phyloP scores from a whole-genome alignment of 2,113 vertebrate genomes.

The Triplophysa tibetana region DNA sequence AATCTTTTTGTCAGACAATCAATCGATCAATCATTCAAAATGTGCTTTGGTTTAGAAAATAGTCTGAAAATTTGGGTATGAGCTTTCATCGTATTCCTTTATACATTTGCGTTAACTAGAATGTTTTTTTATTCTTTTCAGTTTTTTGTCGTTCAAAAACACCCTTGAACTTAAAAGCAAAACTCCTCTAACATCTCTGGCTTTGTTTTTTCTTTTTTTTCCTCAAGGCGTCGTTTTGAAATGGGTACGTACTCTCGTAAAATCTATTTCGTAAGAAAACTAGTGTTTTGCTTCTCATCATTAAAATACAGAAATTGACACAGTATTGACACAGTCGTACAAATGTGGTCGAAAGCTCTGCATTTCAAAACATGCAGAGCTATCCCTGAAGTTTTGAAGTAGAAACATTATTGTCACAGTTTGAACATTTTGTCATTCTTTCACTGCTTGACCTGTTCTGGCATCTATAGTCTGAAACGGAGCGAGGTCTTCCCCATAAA shows the following conservation, averaged over 20 bases:
- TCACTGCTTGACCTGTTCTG: conserved; percentile 27
- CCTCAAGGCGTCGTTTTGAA: conserved; percentile 74
- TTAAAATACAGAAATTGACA: conserved; percentile 91
- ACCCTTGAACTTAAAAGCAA: conserved; percentile 81
- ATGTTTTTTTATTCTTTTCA: conserved; percentile 33
- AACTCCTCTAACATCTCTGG: conserved; percentile 51
- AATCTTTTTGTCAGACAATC: conserved; percentile 79
- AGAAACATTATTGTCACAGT: conserved; percentile 82
- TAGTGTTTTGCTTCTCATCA: conserved; percentile 90
- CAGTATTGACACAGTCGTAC: conserved; percentile 82
- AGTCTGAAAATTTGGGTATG: conserved; percentile 90
- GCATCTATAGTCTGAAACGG: conserved; percentile 42
- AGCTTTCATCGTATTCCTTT: conserved; percentile 73
- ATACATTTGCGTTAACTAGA: conserved; percentile 73
- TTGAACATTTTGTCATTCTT: conserved; percentile 66
- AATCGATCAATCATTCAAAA: conserved; percentile 84
- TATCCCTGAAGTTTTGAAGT: conserved; percentile 87
- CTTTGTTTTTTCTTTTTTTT: conserved; percentile 51
- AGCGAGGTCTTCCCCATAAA: conserved; percentile 66
- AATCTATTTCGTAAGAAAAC: conserved; percentile 87
- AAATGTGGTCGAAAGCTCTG: conserved; percentile 79
- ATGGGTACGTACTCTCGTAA: conserved; percentile 76
- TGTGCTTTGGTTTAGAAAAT: conserved; percentile 98
- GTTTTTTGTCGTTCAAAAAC: conserved; percentile 73
- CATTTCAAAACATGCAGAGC: conserved; percentile 73